Conservation (phyloP, 2,797 vertebrate species). For the Macropodus opercularis region DNA sequence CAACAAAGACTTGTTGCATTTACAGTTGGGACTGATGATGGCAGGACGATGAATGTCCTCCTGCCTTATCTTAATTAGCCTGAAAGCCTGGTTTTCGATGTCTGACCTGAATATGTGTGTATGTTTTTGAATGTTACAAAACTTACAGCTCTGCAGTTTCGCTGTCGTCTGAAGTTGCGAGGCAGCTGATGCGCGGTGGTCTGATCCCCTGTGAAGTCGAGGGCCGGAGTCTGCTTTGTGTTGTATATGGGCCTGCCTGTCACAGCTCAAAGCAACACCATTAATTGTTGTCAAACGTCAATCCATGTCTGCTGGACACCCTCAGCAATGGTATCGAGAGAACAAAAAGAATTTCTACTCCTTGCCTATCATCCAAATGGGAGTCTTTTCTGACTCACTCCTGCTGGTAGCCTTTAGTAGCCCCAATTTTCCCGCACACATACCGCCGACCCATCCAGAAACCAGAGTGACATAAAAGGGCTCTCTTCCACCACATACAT, state of each 20-base stretch:
- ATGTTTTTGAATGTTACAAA: slow-evolving; percentile 22
- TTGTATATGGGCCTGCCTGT: slow-evolving; percentile 62
- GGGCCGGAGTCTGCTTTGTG: slow-evolving; percentile 50
- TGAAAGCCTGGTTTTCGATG: background rate
- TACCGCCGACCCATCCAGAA: slow-evolving; percentile 61
- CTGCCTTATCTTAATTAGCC: background rate
- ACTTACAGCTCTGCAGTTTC: slow-evolving; percentile 27
- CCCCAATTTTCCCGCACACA: slow-evolving; percentile 69
- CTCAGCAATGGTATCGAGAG: slow-evolving; percentile 50
- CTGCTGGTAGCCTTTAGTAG: slow-evolving; percentile 72
- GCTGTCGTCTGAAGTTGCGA: slow-evolving; percentile 48
- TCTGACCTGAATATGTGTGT: slow-evolving; percentile 27
- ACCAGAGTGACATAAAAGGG: slow-evolving; percentile 78
- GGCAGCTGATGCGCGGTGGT: slow-evolving; percentile 53
- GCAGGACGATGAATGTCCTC: background rate
- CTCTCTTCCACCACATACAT: slow-evolving; percentile 65
- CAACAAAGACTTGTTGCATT: too few relatives aligned
- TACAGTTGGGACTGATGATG: too few relatives aligned
- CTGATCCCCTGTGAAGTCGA: slow-evolving; percentile 55
- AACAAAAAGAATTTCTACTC: slow-evolving; percentile 45
- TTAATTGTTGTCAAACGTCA: slow-evolving; percentile 83
- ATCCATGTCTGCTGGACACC: slow-evolving; percentile 59
- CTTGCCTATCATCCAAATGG: slow-evolving; percentile 65
- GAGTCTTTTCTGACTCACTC: slow-evolving; percentile 58
- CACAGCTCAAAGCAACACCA: slow-evolving; percentile 62